phyloP scores from a whole-genome alignment of 2,797 vertebrate species.

The Lepilemur ruficaudatus region DNA sequence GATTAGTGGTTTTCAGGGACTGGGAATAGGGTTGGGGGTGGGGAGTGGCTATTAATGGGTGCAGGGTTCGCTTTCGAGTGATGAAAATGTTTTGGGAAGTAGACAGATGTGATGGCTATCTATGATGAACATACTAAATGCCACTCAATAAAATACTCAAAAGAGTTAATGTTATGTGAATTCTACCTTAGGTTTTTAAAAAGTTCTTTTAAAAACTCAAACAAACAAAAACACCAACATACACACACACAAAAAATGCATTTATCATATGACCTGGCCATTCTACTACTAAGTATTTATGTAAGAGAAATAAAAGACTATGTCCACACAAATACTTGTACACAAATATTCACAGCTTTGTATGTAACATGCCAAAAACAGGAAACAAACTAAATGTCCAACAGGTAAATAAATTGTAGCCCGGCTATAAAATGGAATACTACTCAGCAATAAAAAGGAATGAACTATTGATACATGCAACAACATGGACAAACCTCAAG shows the following conservation, averaged over 20 bases:
- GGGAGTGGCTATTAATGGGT: background rate
- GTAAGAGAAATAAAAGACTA: background rate
- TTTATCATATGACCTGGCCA: background rate
- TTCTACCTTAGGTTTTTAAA: background rate
- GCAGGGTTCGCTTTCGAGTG: background rate
- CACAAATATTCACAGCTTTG: background rate
- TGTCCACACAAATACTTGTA: background rate
- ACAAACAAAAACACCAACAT: background rate
- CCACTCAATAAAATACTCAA: background rate
- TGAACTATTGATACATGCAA: background rate
- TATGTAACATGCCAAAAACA: background rate
- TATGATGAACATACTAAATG: background rate
- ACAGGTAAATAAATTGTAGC: background rate
- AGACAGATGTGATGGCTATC: background rate
- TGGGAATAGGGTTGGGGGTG: rapidly evolving
- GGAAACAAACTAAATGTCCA: background rate
- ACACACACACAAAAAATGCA: background rate
- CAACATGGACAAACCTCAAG: background rate
- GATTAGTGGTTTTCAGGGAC: background rate
- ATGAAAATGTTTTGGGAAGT: background rate
- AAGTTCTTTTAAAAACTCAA: background rate
- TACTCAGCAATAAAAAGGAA: background rate
- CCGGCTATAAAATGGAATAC: background rate
- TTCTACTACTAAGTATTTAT: background rate
- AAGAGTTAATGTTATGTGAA: background rate